Evolutionary conservation across 2,888 invertebrate genomes (phyloP), one percentile per base, ranked within the genome.

Genomic region (Noctuana brunneofusca): DNA sequence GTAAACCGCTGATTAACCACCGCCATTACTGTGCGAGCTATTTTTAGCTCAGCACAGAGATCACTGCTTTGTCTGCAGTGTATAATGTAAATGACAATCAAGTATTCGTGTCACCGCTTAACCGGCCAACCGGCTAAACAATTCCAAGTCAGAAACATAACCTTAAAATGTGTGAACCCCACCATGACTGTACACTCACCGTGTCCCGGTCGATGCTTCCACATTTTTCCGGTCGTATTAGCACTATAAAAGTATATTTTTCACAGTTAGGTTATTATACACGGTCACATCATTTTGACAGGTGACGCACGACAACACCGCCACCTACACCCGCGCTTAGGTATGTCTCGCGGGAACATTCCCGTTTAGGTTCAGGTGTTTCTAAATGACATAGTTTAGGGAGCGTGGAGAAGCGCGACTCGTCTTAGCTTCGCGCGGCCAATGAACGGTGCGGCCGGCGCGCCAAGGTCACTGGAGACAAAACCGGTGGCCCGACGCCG

Each of bases 21-120:
- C 71, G 74, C 84, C 86, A 86, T 87, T 84, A 86, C 86, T 75
- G 78, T 72, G 71, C 71, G 72, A 74, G 81, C 86, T 91, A 91
- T 91, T 88, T 88, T 78, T 90, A 91, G 90, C 88, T 84, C 80
- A 77, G 81, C 80, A 83, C 86, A 83, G 81, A 89, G 89, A 91
- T 87, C 90, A 87, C 84, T 84, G 84, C 90, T 89, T 88, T 88
- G 89, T 89, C 84, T 86, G 83, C 77, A 80, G 77, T 84, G 58
- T 58, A 20, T 58, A 87, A 84, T 86, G 81, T 84, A 84, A 87
- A 85, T 81, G 80, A 83, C 78, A 83, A 81, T 73, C 76, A 75
- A 69, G 76, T 66, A 69, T 68, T 68, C 68, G 63, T 69, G 59
- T 67, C 69, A 68, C 64, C 66, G 58, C 65, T 68, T 70, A 72